phyloP scores from a whole-genome alignment of 2,888 invertebrate species.

The Eupithecia dodoneata region DNA sequence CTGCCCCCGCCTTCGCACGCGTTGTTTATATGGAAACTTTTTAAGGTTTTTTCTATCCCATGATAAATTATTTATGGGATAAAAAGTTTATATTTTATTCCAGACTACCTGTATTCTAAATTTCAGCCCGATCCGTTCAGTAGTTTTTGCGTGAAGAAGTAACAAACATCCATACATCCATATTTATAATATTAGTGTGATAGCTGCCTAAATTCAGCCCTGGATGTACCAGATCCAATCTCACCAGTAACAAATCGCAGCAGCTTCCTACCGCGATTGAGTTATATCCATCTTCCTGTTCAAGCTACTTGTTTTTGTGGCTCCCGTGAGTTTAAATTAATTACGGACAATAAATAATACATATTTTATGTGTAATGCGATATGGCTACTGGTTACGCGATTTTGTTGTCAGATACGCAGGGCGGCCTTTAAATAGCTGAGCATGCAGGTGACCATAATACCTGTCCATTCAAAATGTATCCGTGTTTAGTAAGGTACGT shows the following conservation, averaged over 20 bases:
- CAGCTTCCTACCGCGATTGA: slow-evolving; percentile 78
- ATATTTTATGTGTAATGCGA: slow-evolving; percentile 83
- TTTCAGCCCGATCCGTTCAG: no score
- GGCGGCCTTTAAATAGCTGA: slow-evolving; percentile 35
- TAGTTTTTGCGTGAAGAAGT: no score
- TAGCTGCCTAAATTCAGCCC: slow-evolving; percentile 1
- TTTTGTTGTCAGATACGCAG: slow-evolving; percentile 69
- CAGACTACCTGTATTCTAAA: no score
- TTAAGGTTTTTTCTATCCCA: no score
- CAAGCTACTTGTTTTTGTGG: slow-evolving; percentile 81
- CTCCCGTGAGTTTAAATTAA: slow-evolving; percentile 83
- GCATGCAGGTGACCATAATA: background rate
- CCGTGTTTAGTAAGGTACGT: background rate
- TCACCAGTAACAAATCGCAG: slow-evolving; percentile 80
- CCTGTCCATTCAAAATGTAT: background rate
- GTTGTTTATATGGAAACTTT: no score
- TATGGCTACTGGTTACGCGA: slow-evolving; percentile 72
- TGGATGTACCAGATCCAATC: slow-evolving; percentile 72
- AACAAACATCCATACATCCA: no score
- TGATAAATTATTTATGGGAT: no score
- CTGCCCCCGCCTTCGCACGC: no score
- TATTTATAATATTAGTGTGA: no score
- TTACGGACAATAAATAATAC: slow-evolving; percentile 82
- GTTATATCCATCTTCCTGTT: slow-evolving; percentile 83
- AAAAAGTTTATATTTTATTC: no score